Evolutionary conservation across 2,888 invertebrate species (phyloP), one percentile per base, ranked within the genome.

Genomic region (Oscheius myriophilus): DNA sequence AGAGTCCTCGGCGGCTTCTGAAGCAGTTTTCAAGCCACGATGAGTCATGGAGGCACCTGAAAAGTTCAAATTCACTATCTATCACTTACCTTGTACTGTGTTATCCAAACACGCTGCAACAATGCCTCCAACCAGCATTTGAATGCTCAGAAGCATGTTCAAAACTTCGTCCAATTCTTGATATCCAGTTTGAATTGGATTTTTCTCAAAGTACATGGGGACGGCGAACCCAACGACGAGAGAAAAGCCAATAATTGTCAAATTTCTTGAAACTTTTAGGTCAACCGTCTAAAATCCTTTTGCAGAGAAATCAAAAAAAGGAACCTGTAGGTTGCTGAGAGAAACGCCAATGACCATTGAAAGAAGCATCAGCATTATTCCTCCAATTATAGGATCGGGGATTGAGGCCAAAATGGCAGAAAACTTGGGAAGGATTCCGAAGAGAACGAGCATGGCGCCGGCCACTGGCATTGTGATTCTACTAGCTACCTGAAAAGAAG

Each of bases 101-200:
- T 88, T 88, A 72, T 88, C 88, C 45, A 88, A 77, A 41, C 88
- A 58, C 69, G 88, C 87, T 0, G 87, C 88, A 11, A 85, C 51
- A 2, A 87, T 52, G 0, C 88, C 88, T 2, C 87, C 88, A 4
- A 88, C 86, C 74, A 88, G 71, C 82, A 84, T 82, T 46, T 69
- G 46, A 55, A 81, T 82, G 12, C 59, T 61, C 23, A 84, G 59
- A 39, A 82, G 69, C 59, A 80, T 78, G 61, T 73, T 73, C 18
- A 83, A 46, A 18, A 81, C 68, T 16, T 78, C 55, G 61, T 86
- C 81, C 25, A 81, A 14, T 16, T 74, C 71, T 7, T 68, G 16
- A 21, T 61, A 16, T 46, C 78, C 76, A 16, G 77, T 73, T 21
- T 70, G 23, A 6, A 80, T 26, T 7, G 78, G 80, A 67, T 71